Evolutionary conservation across 1,140 invertebrate species (phyloP).

Genomic region (Diabrotica undecimpunctata): DNA sequence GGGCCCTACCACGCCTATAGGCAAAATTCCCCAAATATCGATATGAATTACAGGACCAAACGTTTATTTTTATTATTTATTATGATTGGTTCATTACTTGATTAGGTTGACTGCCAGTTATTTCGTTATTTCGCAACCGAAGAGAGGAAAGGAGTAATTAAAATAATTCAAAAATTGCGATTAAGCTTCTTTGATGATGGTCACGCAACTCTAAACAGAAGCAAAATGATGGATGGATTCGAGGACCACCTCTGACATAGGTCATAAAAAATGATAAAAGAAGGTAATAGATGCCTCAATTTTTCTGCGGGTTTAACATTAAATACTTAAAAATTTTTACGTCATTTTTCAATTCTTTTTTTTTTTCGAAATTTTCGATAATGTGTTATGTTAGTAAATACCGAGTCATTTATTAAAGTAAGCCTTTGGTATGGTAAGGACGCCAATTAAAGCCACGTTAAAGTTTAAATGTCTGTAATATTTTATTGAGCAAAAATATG

Average conservation of each 20-base stretch:
- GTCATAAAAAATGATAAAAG: too few species aligned
- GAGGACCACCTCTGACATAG: neutral
- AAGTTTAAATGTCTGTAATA: too few species aligned
- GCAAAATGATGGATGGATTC: neutral
- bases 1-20: neutral
- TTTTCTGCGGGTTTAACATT: too few species aligned
- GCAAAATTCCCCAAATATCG: neutral
- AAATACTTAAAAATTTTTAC: too few species aligned
- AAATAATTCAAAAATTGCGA: slow-evolving; percentile 1
- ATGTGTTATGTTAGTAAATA: too few species aligned
- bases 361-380: too few species aligned
- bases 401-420: too few species aligned
- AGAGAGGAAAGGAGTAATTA: neutral
- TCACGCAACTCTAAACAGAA: neutral
- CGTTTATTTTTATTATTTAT: neutral
- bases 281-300: too few species aligned
- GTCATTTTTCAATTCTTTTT: too few species aligned
- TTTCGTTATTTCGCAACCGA: neutral
- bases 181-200: neutral
- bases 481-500: too few species aligned
- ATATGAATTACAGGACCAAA: neutral
- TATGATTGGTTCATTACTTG: neutral
- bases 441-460: too few species aligned
- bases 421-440: too few species aligned
- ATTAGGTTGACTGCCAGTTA: neutral